Evolutionary conservation across 2,888 invertebrate species (phyloP), one percentile per base, ranked within the genome.

Genomic region (Aphelenchoides bicaudatus): DNA sequence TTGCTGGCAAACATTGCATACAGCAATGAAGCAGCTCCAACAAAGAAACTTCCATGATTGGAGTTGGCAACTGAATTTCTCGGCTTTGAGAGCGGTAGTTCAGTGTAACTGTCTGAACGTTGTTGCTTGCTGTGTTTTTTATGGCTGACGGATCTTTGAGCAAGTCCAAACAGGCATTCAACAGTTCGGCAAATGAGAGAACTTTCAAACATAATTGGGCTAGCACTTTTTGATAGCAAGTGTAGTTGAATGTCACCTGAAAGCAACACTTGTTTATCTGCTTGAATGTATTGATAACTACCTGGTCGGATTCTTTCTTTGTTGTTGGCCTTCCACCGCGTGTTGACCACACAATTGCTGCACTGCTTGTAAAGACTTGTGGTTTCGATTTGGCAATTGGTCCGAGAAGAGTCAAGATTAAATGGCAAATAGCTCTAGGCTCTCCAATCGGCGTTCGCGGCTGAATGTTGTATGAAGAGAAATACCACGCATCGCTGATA

Each of bases 361-460:
- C 85, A 2, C 90, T 88, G 5, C 88, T 87, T 58, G 91, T 81
- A 72, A 91, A 88, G 76, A 87, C 87, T 16, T 86, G 84, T 10
- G 88, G 87, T 79, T 90, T 89, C 75, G 88, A 87, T 56, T 88
- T 85, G 5, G 89, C 88, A 50, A 91, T 86, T 0, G 90, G 90
- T 72, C 88, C 88, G 3, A 91, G 80, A 67, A 90, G 86, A 78
- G 89, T 88, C 70, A 90, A 81, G 48, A 91, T 82, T 70, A 88
- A 87, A 70, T 88, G 87, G 63, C 87, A 86, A 31, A 66, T 6
- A 6, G 70, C 72, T 49, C 59, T 63, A 6, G 67, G 61, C 3
- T 65, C 66, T 50, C 76, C 78, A 30, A 74, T 61, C 1, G 76
- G 71, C 3, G 69, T 53, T 37, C 58, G 30, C 1, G 74, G 72